Base-by-base conservation (phyloP, 2,113 vertebrate species). In the Ariopsis seemanni region DNA sequence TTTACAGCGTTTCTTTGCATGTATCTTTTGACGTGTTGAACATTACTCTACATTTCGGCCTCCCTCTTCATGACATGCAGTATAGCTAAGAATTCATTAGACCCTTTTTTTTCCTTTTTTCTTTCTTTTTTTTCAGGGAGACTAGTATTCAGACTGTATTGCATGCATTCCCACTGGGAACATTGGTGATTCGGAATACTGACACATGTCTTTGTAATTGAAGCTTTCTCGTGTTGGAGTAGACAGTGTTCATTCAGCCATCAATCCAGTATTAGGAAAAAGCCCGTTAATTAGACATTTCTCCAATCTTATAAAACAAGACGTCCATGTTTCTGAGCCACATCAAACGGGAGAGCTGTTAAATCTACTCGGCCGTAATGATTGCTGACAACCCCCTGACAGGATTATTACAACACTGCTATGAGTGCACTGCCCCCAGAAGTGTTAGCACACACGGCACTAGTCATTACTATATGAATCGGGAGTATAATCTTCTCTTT, bases 371-470 rank as follows among this genome's bases (percentile, higher is more conserved):
- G 25, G n/a, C 67, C 9, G 34, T 83, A 88, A 90, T 84, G 78
- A 90, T 57, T 50, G 77, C 82, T 90, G 90, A 90, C 86, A 89
- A 86, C 77, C 63, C 30, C 8, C 58, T 88, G 86, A 89, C 86
- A 89, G 57, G 88, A 89, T 90, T 88, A 90, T 89, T 89, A 80
- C 75, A 87, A 89, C 60, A 87, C 60, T 84, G 83, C 10, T 57
- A 86, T 78, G 63, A 75, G 67, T 58, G 81, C 67, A 50, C 77
- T 78, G 63, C 27, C n/a, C 87, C 83, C 65, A 83, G 90, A 87
- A 89, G 89, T 87, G 82, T 79, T 50, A 8, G 55, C 34, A 12
- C n/a, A 75, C 72, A 89, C 83, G 87, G 80, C 58, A 74, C 75
- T 82, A 83, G 87, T 87, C 63, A 80, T 90, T 90, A 89, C 77